Conservation (phyloP, 2,113 vertebrate genomes). For the Notechis scutatus region DNA sequence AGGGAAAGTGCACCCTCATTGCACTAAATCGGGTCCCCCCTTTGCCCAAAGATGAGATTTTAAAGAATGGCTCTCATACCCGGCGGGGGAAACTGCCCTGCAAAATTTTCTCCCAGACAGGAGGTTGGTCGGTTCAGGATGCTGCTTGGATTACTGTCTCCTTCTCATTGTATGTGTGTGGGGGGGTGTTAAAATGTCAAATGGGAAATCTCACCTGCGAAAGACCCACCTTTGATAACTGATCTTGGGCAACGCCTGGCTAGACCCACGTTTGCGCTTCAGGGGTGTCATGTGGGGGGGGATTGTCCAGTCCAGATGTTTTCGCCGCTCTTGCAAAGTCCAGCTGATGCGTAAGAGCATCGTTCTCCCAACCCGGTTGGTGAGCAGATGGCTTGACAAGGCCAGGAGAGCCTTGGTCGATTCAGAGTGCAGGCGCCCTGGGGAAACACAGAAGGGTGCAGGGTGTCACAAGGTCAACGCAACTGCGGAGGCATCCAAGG, state of each 20-base stretch:
- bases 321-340: background rate
- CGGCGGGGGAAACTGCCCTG: too few species aligned
- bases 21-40: too few species aligned
- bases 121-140: background rate
- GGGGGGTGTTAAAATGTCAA: background rate
- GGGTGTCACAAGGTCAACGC: background rate
- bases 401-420: too few species aligned
- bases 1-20: accelerated
- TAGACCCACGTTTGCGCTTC: background rate
- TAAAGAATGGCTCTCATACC: background rate
- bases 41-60: background rate
- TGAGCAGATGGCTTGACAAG: background rate
- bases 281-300: too few species aligned
- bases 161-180: too few species aligned
- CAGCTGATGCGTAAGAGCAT: too few species aligned
- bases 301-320: background rate
- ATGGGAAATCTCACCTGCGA: background rate
- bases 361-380: background rate
- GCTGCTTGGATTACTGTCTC: background rate
- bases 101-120: background rate
- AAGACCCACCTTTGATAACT: accelerated
- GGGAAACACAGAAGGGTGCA: background rate
- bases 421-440: background rate
- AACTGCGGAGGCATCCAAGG: background rate
- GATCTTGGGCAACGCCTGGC: background rate